These are phyloP conservation scores for Sebastes hopkinsi DNA, from an alignment of 2,797 vertebrate species.

Conservation along the genomic window DNA sequence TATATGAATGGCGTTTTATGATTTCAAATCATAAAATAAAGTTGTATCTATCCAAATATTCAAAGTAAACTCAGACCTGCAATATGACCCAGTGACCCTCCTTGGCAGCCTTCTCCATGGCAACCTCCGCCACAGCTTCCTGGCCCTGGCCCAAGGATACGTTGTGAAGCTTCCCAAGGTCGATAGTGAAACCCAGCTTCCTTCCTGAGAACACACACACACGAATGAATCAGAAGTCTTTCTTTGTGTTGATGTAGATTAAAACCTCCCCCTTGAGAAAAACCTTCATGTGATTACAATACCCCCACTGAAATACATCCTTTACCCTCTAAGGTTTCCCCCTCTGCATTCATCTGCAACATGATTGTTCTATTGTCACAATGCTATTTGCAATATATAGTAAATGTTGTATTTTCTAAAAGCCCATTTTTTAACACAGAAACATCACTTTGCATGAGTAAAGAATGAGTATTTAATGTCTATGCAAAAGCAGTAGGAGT, in stretches of 20 bases:
- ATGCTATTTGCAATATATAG: background rate
- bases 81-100: conserved; percentile 92
- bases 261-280: background rate
- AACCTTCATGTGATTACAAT: background rate
- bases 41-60: background rate
- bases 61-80: conserved; percentile 77
- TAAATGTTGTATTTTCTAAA: no score
- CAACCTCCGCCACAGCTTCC: conserved; percentile 87
- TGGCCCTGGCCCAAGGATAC: conserved; percentile 88
- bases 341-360: background rate
- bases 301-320: background rate
- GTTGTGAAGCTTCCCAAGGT: conserved; percentile 88
- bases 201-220: conserved; percentile 71
- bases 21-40: background rate
- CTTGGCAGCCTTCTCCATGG: conserved; percentile 88
- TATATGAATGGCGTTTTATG: no score
- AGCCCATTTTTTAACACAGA: background rate
- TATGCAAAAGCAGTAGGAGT: background rate
- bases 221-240: background rate
- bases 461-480: background rate
- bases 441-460: background rate
- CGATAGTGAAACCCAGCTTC: conserved; percentile 88
- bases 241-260: background rate
- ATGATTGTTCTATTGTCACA: background rate
- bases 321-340: background rate